These are phyloP conservation scores for Acrossocheilus wenchowensis DNA, from an alignment of 2,797 vertebrate species.

Conservation along the genomic window DNA sequence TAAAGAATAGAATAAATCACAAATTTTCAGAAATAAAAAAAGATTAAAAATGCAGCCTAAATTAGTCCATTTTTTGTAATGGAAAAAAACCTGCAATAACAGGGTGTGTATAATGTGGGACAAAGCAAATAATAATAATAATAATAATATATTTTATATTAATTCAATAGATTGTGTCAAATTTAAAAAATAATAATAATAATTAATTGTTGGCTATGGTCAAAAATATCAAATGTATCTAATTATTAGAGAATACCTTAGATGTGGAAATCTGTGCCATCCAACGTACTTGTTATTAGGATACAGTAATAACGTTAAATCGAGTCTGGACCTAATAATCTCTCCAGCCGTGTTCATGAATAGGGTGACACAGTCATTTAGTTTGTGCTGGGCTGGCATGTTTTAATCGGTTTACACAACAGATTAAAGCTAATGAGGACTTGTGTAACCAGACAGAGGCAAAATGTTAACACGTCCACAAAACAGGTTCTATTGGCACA, in stretches of 20 bases:
- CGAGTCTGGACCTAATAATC: slow-evolving; percentile 11
- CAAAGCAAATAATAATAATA: not conserved
- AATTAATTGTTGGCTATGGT: not conserved
- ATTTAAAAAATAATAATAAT: not conserved
- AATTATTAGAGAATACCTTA: not conserved
- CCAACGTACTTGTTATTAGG: not conserved
- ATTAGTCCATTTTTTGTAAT: not conserved
- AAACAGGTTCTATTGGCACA: not conserved
- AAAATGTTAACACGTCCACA: slow-evolving; percentile 34
- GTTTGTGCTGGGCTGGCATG: slow-evolving; percentile 48
- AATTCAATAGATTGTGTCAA: not conserved
- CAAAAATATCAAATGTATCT: not conserved
- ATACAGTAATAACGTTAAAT: slow-evolving; percentile 9
- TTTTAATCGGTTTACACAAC: slow-evolving; percentile 61
- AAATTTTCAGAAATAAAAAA: too few relatives aligned
- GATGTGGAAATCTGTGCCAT: not conserved
- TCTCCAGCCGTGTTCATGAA: slow-evolving; percentile 33
- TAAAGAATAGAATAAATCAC: too few relatives aligned
- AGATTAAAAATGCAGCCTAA: too few relatives aligned
- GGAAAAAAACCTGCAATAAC: not conserved
- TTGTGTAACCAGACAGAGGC: slow-evolving; percentile 49
- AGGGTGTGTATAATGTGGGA: not conserved
- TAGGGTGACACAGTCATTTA: slow-evolving; percentile 49
- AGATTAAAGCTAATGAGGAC: slow-evolving; percentile 60
- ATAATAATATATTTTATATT: not conserved